Evolutionary conservation across 2,113 vertebrate genomes (phyloP), one percentile per base, ranked within the genome.

Genomic region (Callaeas wilsoni): DNA sequence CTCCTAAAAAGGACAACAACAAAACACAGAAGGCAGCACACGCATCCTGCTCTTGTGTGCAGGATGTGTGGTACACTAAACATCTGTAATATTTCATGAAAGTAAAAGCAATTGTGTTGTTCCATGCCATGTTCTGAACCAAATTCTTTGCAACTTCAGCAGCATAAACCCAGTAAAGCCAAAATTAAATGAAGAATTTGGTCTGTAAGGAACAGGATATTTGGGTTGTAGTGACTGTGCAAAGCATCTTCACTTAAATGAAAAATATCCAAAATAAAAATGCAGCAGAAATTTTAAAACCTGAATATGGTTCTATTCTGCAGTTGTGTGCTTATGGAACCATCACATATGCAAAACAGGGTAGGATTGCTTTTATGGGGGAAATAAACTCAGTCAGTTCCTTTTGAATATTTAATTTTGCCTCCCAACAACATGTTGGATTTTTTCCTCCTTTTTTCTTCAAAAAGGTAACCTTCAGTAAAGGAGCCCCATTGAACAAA

Each of bases 1-100:
- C 89, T 93, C 70, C 67, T 91, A 73, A 70, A 70, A 76, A 80
- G 27, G 41, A 91, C 65, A 81, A 65, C 62, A 89, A 83, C 20
- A 84, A 84, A 56, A 55, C 69, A 44, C 19, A 75, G 16, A 87
- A 90, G 15, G 75, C 15, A 90, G 42, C 55, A 84, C 23, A 29
- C 3, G 33, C 37, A 70, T 39, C 39, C 35, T 52, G 39, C 64
- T 64, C 23, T 30, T 35, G 25, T 21, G 27, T 23, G 64, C 27
- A 35, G 46, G 7, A 69, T 21, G 20, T 26, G 18, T 22, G 22
- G 7, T 17, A 76, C n/a, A 6, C 41, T 37, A 42, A 50, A 42
- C 14, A 80, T 62, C 16, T 18, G 13, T 2, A 12, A 30, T 44
- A 44, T 35, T 78, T 78, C 6, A 47, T 12, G 8, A 59, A 65